These are phyloP conservation scores for Rhinoderma darwinii DNA, from an alignment of 2,113 vertebrate species.

Conservation along the genomic window DNA sequence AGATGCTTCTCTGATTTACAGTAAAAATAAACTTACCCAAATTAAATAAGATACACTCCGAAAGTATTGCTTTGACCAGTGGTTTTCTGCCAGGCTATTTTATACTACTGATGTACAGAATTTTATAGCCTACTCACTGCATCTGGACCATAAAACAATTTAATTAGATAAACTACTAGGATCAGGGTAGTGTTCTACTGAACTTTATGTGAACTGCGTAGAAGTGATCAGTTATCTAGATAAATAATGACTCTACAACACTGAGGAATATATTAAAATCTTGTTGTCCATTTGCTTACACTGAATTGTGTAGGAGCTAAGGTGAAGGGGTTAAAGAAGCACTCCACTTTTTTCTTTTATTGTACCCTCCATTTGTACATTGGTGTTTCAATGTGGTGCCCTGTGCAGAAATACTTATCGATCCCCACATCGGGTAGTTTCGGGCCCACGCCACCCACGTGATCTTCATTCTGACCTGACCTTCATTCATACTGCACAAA, in stretches of 20 bases:
- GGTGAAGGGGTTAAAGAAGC: background rate
- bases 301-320: background rate
- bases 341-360: too few species aligned
- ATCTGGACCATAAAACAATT: slow-evolving; percentile 21
- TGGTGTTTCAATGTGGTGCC: too few species aligned
- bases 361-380: too few species aligned
- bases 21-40: background rate
- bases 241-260: background rate
- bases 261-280: background rate
- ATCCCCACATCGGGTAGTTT: too few species aligned
- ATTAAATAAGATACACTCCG: background rate
- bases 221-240: background rate
- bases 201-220: slow-evolving; percentile 13
- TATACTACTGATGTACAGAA: background rate
- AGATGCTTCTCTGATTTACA: background rate
- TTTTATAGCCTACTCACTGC: slow-evolving; percentile 3
- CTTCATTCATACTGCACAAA: too few species aligned
- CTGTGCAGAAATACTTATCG: too few species aligned
- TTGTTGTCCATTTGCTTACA: background rate
- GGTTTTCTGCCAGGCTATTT: background rate
- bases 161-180: slow-evolving; percentile 5
- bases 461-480: too few species aligned
- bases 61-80: background rate
- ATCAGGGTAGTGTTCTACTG: background rate
- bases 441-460: too few species aligned